phyloP scores from a whole-genome alignment of 2,888 invertebrate genomes.

The Ichneumoninae sp. region DNA sequence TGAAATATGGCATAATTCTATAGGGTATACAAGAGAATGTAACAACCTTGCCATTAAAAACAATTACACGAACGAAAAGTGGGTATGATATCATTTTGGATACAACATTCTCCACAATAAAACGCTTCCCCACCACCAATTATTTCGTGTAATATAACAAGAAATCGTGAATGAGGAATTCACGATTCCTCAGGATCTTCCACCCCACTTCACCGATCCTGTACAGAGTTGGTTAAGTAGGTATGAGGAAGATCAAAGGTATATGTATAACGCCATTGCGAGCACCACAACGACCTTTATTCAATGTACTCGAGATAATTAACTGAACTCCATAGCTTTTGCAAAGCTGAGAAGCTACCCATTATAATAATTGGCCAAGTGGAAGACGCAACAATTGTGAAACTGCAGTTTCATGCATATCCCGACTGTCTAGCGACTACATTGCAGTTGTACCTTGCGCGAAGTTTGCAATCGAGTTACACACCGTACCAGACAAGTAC shows the following conservation, averaged over 20 bases:
- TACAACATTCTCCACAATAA: neutral
- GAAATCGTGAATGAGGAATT: too few species aligned
- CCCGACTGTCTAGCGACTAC: neutral
- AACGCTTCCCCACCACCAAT: neutral
- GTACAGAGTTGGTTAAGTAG: neutral
- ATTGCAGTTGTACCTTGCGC: neutral
- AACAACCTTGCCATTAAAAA: too few species aligned
- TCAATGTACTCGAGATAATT: slow-evolving; percentile 43
- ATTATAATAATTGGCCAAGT: slow-evolving; percentile 31
- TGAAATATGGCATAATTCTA: neutral
- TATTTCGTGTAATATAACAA: too few species aligned
- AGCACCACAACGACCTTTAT: slow-evolving; percentile 9
- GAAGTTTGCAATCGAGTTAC: slow-evolving; percentile 6
- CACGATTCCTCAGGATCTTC: neutral
- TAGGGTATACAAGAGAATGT: neutral
- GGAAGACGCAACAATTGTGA: neutral
- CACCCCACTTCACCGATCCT: neutral
- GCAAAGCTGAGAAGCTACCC: slow-evolving; percentile 31
- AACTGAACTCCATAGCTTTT: slow-evolving; percentile 5
- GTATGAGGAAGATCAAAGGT: neutral
- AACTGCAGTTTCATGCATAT: neutral
- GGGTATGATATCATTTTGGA: neutral
- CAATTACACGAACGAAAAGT: neutral
- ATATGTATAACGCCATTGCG: slow-evolving; percentile 7
- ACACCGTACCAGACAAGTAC: slow-evolving; percentile 1